Base-by-base conservation (phyloP, 2,113 vertebrate genomes). In the Epinephelus lanceolatus region DNA sequence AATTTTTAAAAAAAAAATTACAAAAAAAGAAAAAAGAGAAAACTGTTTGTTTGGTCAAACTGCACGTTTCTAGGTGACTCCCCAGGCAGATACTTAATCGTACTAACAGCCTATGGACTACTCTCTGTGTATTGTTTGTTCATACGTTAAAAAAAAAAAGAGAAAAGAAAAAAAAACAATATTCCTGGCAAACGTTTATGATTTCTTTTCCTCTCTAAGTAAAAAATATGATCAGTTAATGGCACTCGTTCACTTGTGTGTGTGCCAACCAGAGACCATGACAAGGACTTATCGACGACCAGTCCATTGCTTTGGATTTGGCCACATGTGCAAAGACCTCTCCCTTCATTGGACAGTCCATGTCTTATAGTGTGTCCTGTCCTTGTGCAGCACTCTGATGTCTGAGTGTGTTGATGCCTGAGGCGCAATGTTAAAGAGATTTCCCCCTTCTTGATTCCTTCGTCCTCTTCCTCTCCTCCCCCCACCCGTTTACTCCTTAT, bases 111-210 rank as follows among this genome's bases (percentile, higher is more conserved):
- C 94, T 95, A 96, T 90, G 94, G 93, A 96, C 96, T 95, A 94
- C 94, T 95, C 94, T 93, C 91, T 94, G 90, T 96, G 95, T 97
- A 96, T 96, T 96, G 96, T 98, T 97, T 97, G 95, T 97, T 91
- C 84, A 97, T 96, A 93, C 95, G 85, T 96, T 47, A 10, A 74
- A 78, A 86, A 78, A 73, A 73, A 73, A 70, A 55, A 72, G 74
- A 71, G 5, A 52, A 78, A 14, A 76, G 65, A 88, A 77, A 78
- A 76, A 76, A 72, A 75, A 65, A 25, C 52, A 17, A 59, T 57
- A 81, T 94, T 95, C 90, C 89, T 88, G 86, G 74, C n/a, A 90
- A 91, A 79, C 1, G n/a, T 83, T 79, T 84, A 92, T 88, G 40
- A 91, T 92, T 92, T 92, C 74, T 91, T 70, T 84, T 90, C 76